A percentile compares a stretch with the other conserved stretches of the same genome.
phyloP scores from a whole-genome alignment of 2,113 vertebrate genomes.

The Anarrhichthys ocellatus region DNA sequence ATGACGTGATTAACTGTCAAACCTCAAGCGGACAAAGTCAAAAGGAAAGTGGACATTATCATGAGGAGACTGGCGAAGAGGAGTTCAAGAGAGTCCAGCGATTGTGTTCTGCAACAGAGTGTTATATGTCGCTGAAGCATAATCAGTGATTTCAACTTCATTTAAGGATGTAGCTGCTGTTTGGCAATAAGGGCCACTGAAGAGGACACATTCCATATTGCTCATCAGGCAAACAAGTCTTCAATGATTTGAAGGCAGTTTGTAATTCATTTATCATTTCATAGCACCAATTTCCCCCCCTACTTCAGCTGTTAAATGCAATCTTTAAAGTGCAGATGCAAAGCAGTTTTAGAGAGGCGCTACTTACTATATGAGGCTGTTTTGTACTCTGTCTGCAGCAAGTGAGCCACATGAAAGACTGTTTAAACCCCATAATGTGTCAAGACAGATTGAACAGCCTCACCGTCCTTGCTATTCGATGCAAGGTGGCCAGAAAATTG shows the following conservation, averaged over 20 bases:
- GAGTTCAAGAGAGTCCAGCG: neutral
- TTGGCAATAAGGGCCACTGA: neutral
- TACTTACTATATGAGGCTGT: neutral
- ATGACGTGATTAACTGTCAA: neutral
- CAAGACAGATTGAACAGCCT: slow-evolving; percentile 4
- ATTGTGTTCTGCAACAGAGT: neutral
- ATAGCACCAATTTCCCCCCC: neutral
- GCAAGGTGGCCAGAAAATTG: neutral
- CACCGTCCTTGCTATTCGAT: neutral
- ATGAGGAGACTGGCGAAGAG: neutral
- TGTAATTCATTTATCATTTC: neutral
- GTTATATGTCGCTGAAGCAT: neutral
- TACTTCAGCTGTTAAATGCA: slow-evolving; percentile 5
- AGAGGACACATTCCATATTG: neutral
- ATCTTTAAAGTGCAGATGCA: slow-evolving; percentile 21
- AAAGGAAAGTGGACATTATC: neutral
- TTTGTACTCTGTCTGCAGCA: neutral
- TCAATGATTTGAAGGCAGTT: neutral
- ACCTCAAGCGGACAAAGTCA: neutral
- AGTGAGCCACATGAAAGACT: slow-evolving; percentile 1
- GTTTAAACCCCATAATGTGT: neutral
- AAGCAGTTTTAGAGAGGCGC: neutral
- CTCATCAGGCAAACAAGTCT: slow-evolving; percentile 2
- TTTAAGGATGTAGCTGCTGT: neutral
- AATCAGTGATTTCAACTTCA: neutral